A percentile compares a stretch with the other conserved stretches of the same genome.
These are phyloP conservation scores for Merluccius polli DNA, from an alignment of 2,797 vertebrate species.

Conservation along the genomic window DNA sequence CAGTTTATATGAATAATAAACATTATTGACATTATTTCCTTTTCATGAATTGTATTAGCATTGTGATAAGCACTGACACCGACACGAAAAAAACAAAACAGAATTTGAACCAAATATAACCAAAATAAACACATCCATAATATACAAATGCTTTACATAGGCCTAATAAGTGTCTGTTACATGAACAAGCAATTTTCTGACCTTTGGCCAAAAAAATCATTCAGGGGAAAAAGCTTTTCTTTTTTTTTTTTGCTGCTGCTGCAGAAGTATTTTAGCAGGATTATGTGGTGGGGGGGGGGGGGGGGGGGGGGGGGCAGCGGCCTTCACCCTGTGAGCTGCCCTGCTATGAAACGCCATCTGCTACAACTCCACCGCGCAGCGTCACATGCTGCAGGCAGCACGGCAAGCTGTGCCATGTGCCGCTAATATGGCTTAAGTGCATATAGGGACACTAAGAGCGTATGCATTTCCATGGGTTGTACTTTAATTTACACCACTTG, in stretches of 20 bases:
- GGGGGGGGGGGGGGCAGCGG: slow-evolving; percentile 46
- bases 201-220: not conserved
- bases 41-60: too few relatives aligned
- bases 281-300: slow-evolving; percentile 50
- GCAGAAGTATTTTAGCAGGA: slow-evolving; percentile 48
- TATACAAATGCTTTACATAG: not conserved
- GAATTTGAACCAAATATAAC: not conserved
- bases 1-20: not conserved
- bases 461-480: slow-evolving; percentile 4
- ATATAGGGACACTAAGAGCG: slow-evolving; percentile 23
- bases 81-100: not conserved
- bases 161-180: not conserved
- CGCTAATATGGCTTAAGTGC: slow-evolving; percentile 43
- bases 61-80: too few relatives aligned
- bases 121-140: not conserved
- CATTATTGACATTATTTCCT: not conserved
- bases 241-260: too few relatives aligned
- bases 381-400: slow-evolving; percentile 49
- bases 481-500: slow-evolving; percentile 12
- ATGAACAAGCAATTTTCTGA: not conserved
- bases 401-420: slow-evolving; percentile 38
- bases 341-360: slow-evolving; percentile 68
- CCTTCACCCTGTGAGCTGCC: slow-evolving; percentile 46
- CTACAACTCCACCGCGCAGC: slow-evolving; percentile 49
- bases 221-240: not conserved